Evolutionary conservation across 92 coral and sea anemone species (phyloP), one percentile per base, ranked within the genome.

Genomic region (Palythoa caribaeorum): DNA sequence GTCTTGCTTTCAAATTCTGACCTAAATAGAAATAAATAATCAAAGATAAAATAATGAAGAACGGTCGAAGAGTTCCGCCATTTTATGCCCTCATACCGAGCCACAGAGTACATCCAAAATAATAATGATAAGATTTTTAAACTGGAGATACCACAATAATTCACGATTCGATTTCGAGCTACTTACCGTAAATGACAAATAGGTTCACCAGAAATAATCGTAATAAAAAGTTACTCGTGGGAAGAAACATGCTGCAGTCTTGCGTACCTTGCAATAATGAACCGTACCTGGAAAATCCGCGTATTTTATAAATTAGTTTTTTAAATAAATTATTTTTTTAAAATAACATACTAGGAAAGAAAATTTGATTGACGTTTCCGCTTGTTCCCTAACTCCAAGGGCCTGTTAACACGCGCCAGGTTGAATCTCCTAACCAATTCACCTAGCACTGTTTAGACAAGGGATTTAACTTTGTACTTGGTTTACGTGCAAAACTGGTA

Each of bases 171-270:
- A 10, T 19, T 5, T 19, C 2, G 1, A 10, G 39, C 6, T 44
- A 80, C 85, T 80, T 38, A 80, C 85, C 85, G 85, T 51, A 63
- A 40, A 21, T 52, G 20, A 65, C 38, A 73, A 21, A 48, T 10
- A 80, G 37, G 50, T 12, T 66, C 65, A 55, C 21, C 10, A 80
- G 55, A 40, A 65, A 20, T 65, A 80, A 50, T 38, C 59, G 38
- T 13, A 65, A 65, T 71, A 65, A 35, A 39, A 63, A 9, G 54
- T 47, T 21, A 28, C 3, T 21, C 44, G 2, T 44, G 13, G 73
- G 39, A 44, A 44, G 55, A 66, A 39, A 80, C 85, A 80, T 80
- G 52, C 17, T 80, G 38, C 39, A 57, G 71, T 16, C 20, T 60
- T 16, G 68, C n/a, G 35, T 51, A 11, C 2, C 2, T 14, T 1